Conservation (phyloP, 2,888 invertebrate genomes). For the Campoplex capitator region DNA sequence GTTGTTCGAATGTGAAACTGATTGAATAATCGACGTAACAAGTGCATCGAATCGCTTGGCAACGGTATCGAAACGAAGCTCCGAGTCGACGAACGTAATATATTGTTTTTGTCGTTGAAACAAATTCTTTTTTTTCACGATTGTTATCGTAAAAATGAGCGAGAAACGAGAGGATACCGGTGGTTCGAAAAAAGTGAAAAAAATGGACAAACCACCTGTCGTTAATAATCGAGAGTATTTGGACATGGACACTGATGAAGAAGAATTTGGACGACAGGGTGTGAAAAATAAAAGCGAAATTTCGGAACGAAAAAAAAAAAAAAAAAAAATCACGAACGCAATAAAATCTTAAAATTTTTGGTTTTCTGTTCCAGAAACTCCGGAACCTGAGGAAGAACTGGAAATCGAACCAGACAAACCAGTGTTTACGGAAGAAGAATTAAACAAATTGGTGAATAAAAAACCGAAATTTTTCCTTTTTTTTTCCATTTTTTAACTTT, state of each 20-base stretch:
- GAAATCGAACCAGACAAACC: conserved; percentile 86
- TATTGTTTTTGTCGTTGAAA: background rate
- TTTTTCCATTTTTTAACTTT: background rate
- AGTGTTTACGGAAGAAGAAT: conserved; percentile 88
- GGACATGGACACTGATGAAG: conserved; percentile 83
- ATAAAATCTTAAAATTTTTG: conserved; percentile 2
- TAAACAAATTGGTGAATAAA: conserved; percentile 86
- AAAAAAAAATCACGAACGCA: background rate
- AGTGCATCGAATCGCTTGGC: conserved; percentile 27
- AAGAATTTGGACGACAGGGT: conserved; percentile 82
- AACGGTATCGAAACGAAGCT: conserved; percentile 33
- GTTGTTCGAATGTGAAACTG: background rate
- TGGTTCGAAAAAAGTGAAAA: conserved; percentile 67
- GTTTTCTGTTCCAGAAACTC: conserved; percentile 75
- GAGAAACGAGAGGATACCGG: conserved; percentile 56
- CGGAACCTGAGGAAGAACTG: conserved; percentile 83
- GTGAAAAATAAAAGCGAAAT: background rate
- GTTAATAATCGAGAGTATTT: conserved; percentile 79
- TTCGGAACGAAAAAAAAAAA: background rate
- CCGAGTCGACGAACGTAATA: background rate
- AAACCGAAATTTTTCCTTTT: background rate
- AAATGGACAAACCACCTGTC: conserved; percentile 75
- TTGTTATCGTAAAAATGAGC: conserved; percentile 36
- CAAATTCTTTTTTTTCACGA: background rate
- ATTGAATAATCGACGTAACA: conserved; percentile 61